Percentiles rank a stretch among this genome's conserved stretches.
Conservation (phyloP, 2,888 invertebrate species). For the Priapulus caudatus region DNA sequence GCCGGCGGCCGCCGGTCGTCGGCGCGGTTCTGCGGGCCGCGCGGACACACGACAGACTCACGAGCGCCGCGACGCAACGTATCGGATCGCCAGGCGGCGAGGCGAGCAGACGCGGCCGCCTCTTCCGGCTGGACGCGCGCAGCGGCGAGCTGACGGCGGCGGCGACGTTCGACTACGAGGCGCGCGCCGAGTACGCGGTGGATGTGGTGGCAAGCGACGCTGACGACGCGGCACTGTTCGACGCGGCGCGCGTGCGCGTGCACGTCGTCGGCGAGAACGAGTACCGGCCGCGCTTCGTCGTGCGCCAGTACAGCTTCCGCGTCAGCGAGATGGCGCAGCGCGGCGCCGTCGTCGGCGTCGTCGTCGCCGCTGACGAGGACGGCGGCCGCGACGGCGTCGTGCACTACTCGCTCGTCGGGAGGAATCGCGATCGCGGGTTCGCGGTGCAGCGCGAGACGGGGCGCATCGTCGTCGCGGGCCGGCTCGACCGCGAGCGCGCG, state of each 20-base stretch:
- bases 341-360: conserved; percentile 67
- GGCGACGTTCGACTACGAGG: conserved; percentile 74
- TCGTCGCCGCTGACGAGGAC: conserved; percentile 79
- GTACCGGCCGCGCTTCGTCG: conserved; percentile 72
- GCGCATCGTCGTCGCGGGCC: conserved; percentile 64
- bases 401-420: conserved; percentile 81
- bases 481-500: conserved; percentile 73
- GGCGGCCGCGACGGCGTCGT: conserved; percentile 74
- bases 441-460: conserved; percentile 64
- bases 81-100: too few relatives aligned
- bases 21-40: conserved; percentile 76
- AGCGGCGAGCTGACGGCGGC: conserved; percentile 64
- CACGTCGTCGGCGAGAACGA: conserved; percentile 76
- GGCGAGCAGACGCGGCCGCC: too few relatives aligned
- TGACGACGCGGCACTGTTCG: conserved; percentile 63
- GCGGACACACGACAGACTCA: conserved; percentile 71
- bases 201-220: conserved; percentile 75
- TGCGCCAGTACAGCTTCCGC: conserved; percentile 79
- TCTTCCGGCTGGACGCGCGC: conserved; percentile 63
- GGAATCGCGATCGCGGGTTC: conserved; percentile 82
- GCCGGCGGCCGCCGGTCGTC: conserved; percentile 56
- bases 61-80: conserved; percentile 58
- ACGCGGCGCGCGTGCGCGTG: conserved; percentile 53
- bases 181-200: conserved; percentile 57
- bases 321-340: conserved; percentile 81